Base-by-base conservation (phyloP, 1,140 invertebrate genomes). In the Nephotettix cincticeps region DNA sequence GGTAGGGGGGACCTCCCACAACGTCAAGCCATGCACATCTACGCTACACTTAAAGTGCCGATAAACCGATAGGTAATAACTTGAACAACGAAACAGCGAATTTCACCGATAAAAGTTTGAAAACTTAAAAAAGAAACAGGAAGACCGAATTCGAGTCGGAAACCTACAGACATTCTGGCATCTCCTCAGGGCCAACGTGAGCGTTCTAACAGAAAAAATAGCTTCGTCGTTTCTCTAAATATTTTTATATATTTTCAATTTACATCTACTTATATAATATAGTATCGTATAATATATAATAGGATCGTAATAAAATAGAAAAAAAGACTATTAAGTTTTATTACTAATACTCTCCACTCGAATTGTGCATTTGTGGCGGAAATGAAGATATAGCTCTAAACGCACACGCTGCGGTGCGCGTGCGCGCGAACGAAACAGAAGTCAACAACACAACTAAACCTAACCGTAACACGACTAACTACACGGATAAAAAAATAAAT, bases 251-350 rank as follows among this genome's bases (percentile, higher is more conserved):
- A 68, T 74, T 73, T 74, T 73, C 45, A 73, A 61, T 72, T 75
- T 73, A 75, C 71, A 75, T 70, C 74, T 76, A 75, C 71, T 69
- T 75, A 68, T 72, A 75, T 73, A 71, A 73, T 76, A 75, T 75
- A 76, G 73, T 75, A 75, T 72, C 69, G 71, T 72, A 69, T 73
- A 73, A 75, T 73, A 71, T 71, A 71, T 71, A 71, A 71, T 75
- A 76, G 75, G 74, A 74, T 74, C 69, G 73, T 76, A 76, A 76
- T 76, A 76, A 76, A 76, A 76, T 76, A 76, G 75, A 76, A 76
- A 74, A 76, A 69, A 76, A 76, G 66, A 73, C 75, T 76, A 76
- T 74, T 70, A 69, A 56, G 70, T 72, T 61, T 64, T 73, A 71
- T 72, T 75, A 75, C 70, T 76, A 75, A 73, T 69, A 71, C 72